These are phyloP conservation scores for Acronicta alni DNA, from an alignment of 2,888 invertebrate species.

Conservation along the genomic window DNA sequence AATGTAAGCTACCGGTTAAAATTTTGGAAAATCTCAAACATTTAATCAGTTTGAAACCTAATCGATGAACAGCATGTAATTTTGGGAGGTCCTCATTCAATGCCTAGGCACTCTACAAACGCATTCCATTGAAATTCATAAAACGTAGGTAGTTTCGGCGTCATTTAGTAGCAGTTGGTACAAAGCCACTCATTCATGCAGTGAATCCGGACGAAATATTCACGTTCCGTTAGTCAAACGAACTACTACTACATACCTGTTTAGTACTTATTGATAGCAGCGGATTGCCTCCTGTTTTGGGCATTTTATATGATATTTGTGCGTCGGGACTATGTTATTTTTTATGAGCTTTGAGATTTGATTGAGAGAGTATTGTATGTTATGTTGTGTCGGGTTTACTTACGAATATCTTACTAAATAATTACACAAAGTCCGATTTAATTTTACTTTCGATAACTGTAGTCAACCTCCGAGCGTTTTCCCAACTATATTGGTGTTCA, in stretches of 20 bases:
- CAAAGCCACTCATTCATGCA: slow-evolving; percentile 73
- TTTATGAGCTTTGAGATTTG: too few species aligned
- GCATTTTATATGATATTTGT: slow-evolving; percentile 26
- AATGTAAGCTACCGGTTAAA: background rate
- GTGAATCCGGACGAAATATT: slow-evolving; percentile 75
- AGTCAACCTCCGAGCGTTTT: too few species aligned
- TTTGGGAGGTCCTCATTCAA: slow-evolving; percentile 39
- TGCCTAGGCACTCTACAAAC: slow-evolving; percentile 51
- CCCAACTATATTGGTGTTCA: too few species aligned
- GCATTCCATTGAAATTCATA: slow-evolving; percentile 64
- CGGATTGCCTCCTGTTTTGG: slow-evolving; percentile 20
- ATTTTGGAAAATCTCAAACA: background rate
- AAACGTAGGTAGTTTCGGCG: slow-evolving; percentile 62
- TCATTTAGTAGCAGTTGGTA: slow-evolving; percentile 63
- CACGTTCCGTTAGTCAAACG: slow-evolving; percentile 78
- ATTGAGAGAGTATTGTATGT: too few species aligned
- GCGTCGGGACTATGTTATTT: too few species aligned
- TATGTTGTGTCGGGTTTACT: too few species aligned
- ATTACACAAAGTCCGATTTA: too few species aligned
- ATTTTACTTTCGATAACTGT: too few species aligned
- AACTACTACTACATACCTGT: slow-evolving; percentile 53
- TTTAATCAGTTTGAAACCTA: slow-evolving; percentile 23
- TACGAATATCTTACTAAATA: too few species aligned
- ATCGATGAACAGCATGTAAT: slow-evolving; percentile 38
- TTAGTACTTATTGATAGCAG: slow-evolving; percentile 44